A percentile compares a stretch with the other conserved stretches of the same genome.
These are phyloP conservation scores for Pantherophis alleghaniensis DNA, from an alignment of 2,797 vertebrate species.

Conservation along the genomic window DNA sequence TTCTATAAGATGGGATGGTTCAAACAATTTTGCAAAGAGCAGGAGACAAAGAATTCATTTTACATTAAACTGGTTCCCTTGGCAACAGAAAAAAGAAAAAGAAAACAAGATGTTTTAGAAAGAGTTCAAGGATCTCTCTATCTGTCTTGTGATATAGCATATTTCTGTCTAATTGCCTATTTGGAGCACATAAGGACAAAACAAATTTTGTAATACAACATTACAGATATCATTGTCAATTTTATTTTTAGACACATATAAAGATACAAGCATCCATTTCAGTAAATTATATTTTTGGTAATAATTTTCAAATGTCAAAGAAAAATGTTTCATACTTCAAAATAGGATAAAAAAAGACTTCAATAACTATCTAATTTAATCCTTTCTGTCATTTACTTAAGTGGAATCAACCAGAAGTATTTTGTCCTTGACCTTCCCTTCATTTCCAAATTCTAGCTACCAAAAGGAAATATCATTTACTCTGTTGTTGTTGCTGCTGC, in stretches of 20 bases:
- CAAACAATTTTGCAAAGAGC: slow-evolving; percentile 74
- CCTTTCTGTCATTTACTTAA: not conserved
- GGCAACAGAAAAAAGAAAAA: slow-evolving; percentile 67
- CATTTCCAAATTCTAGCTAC: not conserved
- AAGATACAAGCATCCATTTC: slow-evolving; percentile 4
- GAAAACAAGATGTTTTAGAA: slow-evolving; percentile 64
- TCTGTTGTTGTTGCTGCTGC: not conserved
- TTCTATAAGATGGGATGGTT: slow-evolving; percentile 71
- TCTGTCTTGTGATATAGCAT: slow-evolving; percentile 32
- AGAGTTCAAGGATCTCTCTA: slow-evolving; percentile 71
- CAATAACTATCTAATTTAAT: not conserved
- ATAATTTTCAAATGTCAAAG: slow-evolving; percentile 5
- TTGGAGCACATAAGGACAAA: slow-evolving; percentile 40
- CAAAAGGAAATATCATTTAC: not conserved
- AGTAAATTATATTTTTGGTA: slow-evolving; percentile 19
- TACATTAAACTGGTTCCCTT: slow-evolving; percentile 74
- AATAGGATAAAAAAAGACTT: not conserved
- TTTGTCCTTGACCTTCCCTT: not conserved
- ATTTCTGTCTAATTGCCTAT: slow-evolving; percentile 44
- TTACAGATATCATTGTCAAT: slow-evolving; percentile 2
- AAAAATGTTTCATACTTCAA: not conserved
- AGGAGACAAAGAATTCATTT: slow-evolving; percentile 75
- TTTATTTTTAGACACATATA: slow-evolving; percentile 24
- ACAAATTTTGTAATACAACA: slow-evolving; percentile 23
- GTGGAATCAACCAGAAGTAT: not conserved